A percentile compares a stretch with the other conserved stretches of the same genome.
These are phyloP conservation scores for Aphrophora alni DNA, from an alignment of 2,888 invertebrate genomes.

Conservation along the genomic window DNA sequence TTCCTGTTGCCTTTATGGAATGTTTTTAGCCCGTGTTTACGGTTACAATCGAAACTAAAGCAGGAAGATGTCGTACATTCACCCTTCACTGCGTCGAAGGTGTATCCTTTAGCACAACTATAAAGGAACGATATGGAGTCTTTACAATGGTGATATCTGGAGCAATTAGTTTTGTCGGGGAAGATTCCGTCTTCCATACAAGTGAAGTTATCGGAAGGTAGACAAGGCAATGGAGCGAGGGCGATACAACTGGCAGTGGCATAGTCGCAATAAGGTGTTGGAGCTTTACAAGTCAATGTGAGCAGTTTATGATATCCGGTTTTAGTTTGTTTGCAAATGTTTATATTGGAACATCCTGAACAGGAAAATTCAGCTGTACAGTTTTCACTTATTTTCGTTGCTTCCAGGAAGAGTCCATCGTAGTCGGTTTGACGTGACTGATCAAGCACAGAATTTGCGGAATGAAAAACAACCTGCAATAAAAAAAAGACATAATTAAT, in stretches of 20 bases:
- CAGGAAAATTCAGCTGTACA: neutral
- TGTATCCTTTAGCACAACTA: neutral
- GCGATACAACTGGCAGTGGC: neutral
- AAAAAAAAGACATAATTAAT: no score
- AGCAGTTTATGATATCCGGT: neutral
- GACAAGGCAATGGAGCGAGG: neutral
- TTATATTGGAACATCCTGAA: neutral
- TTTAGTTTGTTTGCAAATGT: neutral
- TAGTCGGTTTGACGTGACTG: no score
- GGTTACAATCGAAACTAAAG: neutral
- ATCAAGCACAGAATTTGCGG: no score
- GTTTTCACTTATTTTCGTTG: neutral
- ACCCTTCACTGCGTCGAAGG: neutral
- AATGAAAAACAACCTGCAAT: no score
- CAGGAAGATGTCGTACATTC: neutral
- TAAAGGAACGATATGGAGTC: neutral
- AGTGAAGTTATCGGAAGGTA: neutral
- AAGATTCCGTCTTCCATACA: constrained; percentile 15
- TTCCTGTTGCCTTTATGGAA: neutral
- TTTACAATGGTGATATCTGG: neutral
- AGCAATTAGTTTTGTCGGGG: constrained; percentile 14
- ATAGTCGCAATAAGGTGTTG: neutral
- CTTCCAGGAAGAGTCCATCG: neutral
- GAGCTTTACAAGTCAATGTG: neutral
- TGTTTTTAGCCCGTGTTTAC: neutral